Evolutionary conservation across 2,113 vertebrate genomes (phyloP), one percentile per base, ranked within the genome.

Genomic region (Peromyscus polionotus): DNA sequence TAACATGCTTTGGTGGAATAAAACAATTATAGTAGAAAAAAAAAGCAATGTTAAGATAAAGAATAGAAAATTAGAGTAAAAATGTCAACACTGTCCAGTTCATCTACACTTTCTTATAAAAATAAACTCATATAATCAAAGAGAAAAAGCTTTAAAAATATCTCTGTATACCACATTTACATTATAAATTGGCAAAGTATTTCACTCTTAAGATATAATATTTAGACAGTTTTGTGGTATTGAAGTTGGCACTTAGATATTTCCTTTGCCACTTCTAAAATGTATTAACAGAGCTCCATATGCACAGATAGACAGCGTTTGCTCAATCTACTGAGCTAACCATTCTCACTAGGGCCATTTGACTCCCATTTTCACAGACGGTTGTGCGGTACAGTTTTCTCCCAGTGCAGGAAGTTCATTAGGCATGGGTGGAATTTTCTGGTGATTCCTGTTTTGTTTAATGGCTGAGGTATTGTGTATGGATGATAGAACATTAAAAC

Each of bases 181-280:
- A 70, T 72, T 70, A 75, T 63, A 88, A 73, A 54, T 80, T 92
- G 93, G 75, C 93, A 92, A 90, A 48, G n/a, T 76, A 65, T 90
- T 31, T 92, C 57, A 80, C 84, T 96, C 24, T 87, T 80, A 96
- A 96, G n/a, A 91, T 94, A 81, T 7, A 91, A 57, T 91, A 90
- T 91, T 95, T 91, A 95, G 83, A 97, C 57, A 97, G 91, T 84
- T 93, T 81, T 92, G 33, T 95, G 77, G 42, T 91, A 92, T 57
- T 92, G 33, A 95, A 88, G 42, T 57, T 96, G 75, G 70, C 70
- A 95, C 22, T 92, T 95, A 95, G 94, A 94, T 92, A 95, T 92
- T 95, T 97, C 68, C 57, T 63, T 96, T 96, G 85, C 54, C 80
- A 77, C 16, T 96, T 87, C 57, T 14, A 91, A 79, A 61, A 79